Evolutionary conservation across 35 echinoderm and acorn worm species (phyloP), one percentile per base, ranked within the genome.

Genomic region (Lytechinus pictus): DNA sequence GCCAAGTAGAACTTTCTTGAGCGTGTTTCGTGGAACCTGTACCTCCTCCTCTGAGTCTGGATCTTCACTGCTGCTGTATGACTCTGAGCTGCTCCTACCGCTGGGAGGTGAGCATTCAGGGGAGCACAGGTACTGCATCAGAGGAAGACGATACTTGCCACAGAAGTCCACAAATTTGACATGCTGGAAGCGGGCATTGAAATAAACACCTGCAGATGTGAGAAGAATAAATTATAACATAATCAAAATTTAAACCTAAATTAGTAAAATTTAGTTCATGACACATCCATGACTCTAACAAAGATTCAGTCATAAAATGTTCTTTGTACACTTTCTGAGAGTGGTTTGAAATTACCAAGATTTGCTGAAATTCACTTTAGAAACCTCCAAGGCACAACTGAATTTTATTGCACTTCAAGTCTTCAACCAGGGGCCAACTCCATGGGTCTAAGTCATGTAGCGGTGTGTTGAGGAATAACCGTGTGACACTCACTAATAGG

Each of bases 81-180:
- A 93, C 53, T 94, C 95, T 33, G 86, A 91, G 86, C 94, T 98
- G 94, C 88, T 92, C 1, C 86, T 54, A 28, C 54, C 27, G 27
- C 79, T 91, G 10, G 97, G 92, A 52, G 91, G 92, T 4, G 96
- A 89, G 71, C 98, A 99, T 56, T 96, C 57, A 5, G 98, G 98
- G 9, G 98, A 99, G 89, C 98, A 99, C 10, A 99, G 96, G 56
- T 99, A 99, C 86, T 99, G 98, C 95, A 99, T 95, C 27, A 99
- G 95, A 5, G 98, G 98, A 44, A 99, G 98, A 57, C 98, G 97
- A 90, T 97, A 99, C 72, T 99, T 99, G 89, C 98, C 98, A 86
- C 98, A 99, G 95, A 99, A 99, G 53, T 99, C 98, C 28, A 99
- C 98, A 94, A 99, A 99, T 91, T 99, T 99, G 89, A 99, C 92